phyloP scores from a whole-genome alignment of 2,888 invertebrate genomes.

The Leucania comma region DNA sequence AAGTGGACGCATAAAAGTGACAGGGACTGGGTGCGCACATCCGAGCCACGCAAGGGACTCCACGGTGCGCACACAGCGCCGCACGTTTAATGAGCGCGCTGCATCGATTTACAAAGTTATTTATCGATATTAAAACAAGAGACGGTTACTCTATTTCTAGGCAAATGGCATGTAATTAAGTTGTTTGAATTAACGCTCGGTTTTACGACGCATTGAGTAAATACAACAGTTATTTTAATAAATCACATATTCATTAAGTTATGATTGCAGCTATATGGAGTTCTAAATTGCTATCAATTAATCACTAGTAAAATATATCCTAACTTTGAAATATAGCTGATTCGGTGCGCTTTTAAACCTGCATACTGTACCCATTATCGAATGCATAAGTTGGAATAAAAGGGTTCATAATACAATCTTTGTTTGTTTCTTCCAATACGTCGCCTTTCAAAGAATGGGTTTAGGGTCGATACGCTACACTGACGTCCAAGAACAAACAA shows the following conservation, averaged over 20 bases:
- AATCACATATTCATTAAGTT: slow-evolving; percentile 36
- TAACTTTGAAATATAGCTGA: not conserved
- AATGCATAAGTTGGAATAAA: not conserved
- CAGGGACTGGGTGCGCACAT: slow-evolving; percentile 73
- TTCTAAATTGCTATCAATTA: slow-evolving; percentile 31
- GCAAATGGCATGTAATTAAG: slow-evolving; percentile 38
- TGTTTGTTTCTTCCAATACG: not conserved
- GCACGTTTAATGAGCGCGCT: slow-evolving; percentile 27
- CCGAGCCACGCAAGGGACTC: slow-evolving; percentile 43
- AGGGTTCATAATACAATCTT: not conserved
- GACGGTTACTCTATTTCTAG: slow-evolving; percentile 45
- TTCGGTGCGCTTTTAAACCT: not conserved
- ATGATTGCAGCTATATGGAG: slow-evolving; percentile 22
- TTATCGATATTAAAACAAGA: slow-evolving; percentile 53
- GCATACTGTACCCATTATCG: not conserved
- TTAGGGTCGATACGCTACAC: slow-evolving; percentile 28
- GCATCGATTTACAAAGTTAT: slow-evolving; percentile 42
- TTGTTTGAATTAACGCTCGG: slow-evolving; percentile 32
- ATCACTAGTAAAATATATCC: slow-evolving; percentile 33
- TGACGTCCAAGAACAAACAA: slow-evolving; percentile 31
- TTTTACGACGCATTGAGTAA: slow-evolving; percentile 37
- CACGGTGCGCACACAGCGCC: slow-evolving; percentile 24
- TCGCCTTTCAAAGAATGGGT: slow-evolving; percentile 10
- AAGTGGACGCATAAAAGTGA: slow-evolving; percentile 83
- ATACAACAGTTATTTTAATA: slow-evolving; percentile 41